Base-by-base conservation (phyloP, 2,797 vertebrate genomes). In the Tapirus indicus region DNA sequence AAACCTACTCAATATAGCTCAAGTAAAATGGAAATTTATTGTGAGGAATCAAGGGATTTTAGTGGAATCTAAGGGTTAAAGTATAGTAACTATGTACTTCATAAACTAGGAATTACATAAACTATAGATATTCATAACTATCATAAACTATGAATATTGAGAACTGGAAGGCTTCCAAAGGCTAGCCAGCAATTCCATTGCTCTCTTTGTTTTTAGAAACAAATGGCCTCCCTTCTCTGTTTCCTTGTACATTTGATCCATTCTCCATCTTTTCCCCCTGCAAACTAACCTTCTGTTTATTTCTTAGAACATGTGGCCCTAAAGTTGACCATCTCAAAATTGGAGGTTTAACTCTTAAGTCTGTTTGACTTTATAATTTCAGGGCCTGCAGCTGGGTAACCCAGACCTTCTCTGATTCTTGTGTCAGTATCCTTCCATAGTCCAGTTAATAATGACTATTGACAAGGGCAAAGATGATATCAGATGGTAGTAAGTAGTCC, bases 11-110 rank as follows among this genome's bases (percentile, higher is more conserved):
- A 54, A 10, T 62, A 44, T 41, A 56, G 14, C 14, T 82, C 27
- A 62, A 44, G n/a, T 85, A 58, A 94, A 96, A 84, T 20, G 49
- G n/a, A 72, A 92, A 66, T 44, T 52, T 85, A 68, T 92, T 80
- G 75, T 35, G 60, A 47, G 17, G 32, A 88, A 69, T 38, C 27
- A 80, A 72, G 8, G 2, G 29, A 90, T 56, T 90, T 86, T 80
- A 93, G 60, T 49, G 32, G 68, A 75, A 86, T 68, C 68, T 41
- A 87, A 68, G 56, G 11, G 23, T 72, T 86, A 49, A 74, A 69
- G 49, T 47, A 35, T 4, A 64, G 60, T 32, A 82, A 54, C 58
- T 74, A 21, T 75, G 29, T 71, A n/a, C 80, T 91, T 95, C n/a
- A 32, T 69, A 66, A 95, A 71, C 60, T 71, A 54, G 64, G 27